These are phyloP conservation scores for Pan paniscus DNA, from an alignment of 2,113 vertebrate genomes.

Conservation along the genomic window DNA sequence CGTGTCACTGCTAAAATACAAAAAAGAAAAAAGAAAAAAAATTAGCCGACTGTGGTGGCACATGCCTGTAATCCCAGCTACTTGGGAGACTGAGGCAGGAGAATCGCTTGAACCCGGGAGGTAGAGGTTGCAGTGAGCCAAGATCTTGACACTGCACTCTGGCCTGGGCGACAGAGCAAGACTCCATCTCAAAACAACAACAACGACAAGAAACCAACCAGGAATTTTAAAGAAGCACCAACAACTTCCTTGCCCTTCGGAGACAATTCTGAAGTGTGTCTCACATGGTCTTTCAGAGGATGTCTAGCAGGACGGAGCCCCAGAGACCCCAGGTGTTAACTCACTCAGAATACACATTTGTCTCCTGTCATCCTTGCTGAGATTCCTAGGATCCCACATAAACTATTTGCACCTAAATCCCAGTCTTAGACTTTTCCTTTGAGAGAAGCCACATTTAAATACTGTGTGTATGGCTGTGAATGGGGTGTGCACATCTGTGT, in stretches of 20 bases:
- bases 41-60: too few relatives aligned
- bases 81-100: too few relatives aligned
- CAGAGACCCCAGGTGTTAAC: neutral
- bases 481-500: fast-evolving
- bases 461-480: neutral
- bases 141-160: too few relatives aligned
- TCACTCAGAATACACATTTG: neutral
- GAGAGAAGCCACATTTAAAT: neutral
- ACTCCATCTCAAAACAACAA: too few relatives aligned
- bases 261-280: neutral
- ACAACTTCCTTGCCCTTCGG: neutral
- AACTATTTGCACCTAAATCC: neutral
- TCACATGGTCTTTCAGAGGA: fast-evolving
- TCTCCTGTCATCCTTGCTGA: neutral
- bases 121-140: too few relatives aligned
- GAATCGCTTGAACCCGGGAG: too few relatives aligned
- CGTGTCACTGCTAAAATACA: too few relatives aligned
- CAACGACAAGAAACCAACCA: neutral
- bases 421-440: neutral
- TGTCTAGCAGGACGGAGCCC: neutral
- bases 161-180: too few relatives aligned
- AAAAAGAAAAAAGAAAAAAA: too few relatives aligned
- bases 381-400: neutral
- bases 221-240: too few relatives aligned
- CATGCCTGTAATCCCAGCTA: too few relatives aligned